Base-by-base conservation (phyloP, 2,797 vertebrate genomes). In the Gymnocypris eckloni region DNA sequence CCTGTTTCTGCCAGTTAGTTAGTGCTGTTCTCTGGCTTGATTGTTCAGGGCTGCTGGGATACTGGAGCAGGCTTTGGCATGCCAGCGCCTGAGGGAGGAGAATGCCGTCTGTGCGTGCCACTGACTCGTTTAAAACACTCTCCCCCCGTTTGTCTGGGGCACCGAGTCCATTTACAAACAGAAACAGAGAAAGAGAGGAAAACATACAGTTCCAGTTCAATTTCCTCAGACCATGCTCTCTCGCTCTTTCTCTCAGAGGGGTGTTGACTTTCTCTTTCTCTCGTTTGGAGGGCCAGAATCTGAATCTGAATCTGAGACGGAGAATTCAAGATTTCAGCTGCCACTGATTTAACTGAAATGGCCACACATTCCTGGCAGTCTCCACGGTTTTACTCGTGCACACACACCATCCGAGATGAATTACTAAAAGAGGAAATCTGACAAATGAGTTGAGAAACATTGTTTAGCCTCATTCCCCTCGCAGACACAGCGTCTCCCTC, bases 71-170 rank as follows among this genome's bases (percentile, higher is more conserved):
- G 94, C 92, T 87, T 89, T 95, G 93, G 95, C 95, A 94, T 90
- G 94, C 93, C 92, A 94, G 87, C 88, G 92, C 93, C 95, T 92
- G 95, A 94, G 94, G 93, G 87, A 75, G 92, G 90, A 91, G 92
- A 91, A 93, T 93, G 93, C 92, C 91, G 93, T 93, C 90, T 93
- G 86, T 94, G 94, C 94, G 95, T 96, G 95, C 94, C 94, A 95
- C 90, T 87, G 91, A 91, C 94, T 95, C 87, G 92, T 96, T 95
- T 91, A 94, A 94, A 95, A 93, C 91, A 94, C 93, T 94, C 93
- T 92, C 94, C 93, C 92, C 89, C 90, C 91, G 92, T 94, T 93
- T 94, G 91, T 94, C 93, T 94, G 91, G 90, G 93, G 92, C 92
- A 92, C 91, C 88, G 91, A 88, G 91, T 95, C 94, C 92, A 87